Evolutionary conservation across 2,797 vertebrate genomes (phyloP), one percentile per base, ranked within the genome.

Genomic region (Catharus ustulatus): DNA sequence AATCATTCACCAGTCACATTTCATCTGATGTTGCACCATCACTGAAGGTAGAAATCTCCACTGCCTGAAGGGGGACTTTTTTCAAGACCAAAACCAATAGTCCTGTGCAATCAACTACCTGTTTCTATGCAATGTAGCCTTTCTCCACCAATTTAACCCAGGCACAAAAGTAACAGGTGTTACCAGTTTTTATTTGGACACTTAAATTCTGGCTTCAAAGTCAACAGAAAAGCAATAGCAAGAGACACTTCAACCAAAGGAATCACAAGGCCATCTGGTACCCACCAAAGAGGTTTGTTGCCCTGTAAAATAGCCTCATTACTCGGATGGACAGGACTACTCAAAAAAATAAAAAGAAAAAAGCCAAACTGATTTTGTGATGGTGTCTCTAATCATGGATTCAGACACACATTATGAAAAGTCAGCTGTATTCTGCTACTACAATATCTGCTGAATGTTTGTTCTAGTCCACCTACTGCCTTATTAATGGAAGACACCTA

Each of bases 1-100:
- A 96, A 90, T 90, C 93, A 89, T 38, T 94, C 89, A 61, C 71
- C 64, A 82, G 79, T 77, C 71, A 80, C 54, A 93, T 87, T 87
- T 61, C 71, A 86, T 78, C 71, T 23, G 30, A 67, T 0, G 2
- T 15, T 72, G 19, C 8, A 10, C 67, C 80, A 82, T 61, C 74
- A 64, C 11, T 57, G 36, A 54, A 77, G 52, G 89, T 57, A 30
- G 76, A 69, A 90, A 46, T 64, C 42, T 63, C 45, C 59, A 61
- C 27, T 23, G 27, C 69, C 36, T 62, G 32, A 79, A 78, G 23
- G 51, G 22, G 24, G 32, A 87, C 18, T 14, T 32, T 14, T 52
- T 68, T 58, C n/a, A 54, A 69, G n/a, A 92, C 18, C 13, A 61
- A 69, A 82, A 2, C 18, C 26, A 51, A 29, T 0, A 55, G 6